phyloP scores from a whole-genome alignment of 2,113 vertebrate genomes.

The Coracopsis vasa region DNA sequence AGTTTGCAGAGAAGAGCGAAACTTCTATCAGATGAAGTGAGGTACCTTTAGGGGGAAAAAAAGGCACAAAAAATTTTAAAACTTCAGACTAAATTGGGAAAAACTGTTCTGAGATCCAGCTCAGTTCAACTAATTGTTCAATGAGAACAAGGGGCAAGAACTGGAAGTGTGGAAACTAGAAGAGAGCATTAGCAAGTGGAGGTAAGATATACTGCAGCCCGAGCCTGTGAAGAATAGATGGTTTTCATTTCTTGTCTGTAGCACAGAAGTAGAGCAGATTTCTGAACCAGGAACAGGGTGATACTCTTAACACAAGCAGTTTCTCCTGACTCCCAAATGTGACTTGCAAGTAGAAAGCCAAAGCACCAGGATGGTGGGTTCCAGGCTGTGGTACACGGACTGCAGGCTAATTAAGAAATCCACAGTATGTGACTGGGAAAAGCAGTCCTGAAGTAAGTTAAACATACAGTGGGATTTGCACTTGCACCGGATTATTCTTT shows the following conservation, averaged over 20 bases:
- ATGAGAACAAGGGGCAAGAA: background rate
- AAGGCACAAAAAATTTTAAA: background rate
- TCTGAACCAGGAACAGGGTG: background rate
- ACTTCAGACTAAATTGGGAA: background rate
- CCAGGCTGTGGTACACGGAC: background rate
- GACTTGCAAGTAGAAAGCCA: background rate
- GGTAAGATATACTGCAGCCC: rapidly evolving
- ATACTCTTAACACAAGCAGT: background rate
- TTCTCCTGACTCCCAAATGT: background rate
- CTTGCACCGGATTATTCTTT: background rate
- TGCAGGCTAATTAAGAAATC: background rate
- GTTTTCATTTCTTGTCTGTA: background rate
- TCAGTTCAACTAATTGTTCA: background rate
- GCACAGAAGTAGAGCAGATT: background rate
- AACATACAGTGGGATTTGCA: background rate
- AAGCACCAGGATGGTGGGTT: background rate
- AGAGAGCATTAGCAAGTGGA: background rate
- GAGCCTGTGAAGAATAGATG: background rate
- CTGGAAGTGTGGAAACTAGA: background rate
- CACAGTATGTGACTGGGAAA: background rate
- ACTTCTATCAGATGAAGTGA: background rate
- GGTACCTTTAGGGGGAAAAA: background rate
- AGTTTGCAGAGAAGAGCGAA: background rate
- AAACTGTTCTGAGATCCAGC: background rate
- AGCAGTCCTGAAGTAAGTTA: background rate